Percentiles rank a stretch among this genome's conserved stretches.
Evolutionary conservation across 2,888 invertebrate genomes (phyloP).

Genomic region (Synergus gifuensis): DNA sequence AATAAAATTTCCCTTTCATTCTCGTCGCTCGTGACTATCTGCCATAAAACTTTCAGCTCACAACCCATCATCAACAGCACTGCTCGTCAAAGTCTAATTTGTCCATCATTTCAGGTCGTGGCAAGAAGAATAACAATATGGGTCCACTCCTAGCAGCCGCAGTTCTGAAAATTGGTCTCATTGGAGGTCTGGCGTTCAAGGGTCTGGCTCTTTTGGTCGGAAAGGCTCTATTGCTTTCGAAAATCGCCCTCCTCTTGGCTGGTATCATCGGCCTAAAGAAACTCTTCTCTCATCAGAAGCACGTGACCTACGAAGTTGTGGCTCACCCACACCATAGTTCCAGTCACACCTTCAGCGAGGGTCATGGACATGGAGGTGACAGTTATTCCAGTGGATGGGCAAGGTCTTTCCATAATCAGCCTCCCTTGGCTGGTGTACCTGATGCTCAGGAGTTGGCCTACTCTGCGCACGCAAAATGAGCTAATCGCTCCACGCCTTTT

Average conservation of each 20-base stretch:
- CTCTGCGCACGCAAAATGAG: conserved; percentile 79
- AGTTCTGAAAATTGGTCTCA: conserved; percentile 88
- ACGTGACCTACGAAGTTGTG: conserved; percentile 88
- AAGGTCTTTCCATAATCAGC: conserved; percentile 79
- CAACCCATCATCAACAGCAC: not conserved
- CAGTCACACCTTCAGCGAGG: conserved; percentile 77
- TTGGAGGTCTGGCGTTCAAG: conserved; percentile 90
- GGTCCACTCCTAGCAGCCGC: conserved; percentile 87
- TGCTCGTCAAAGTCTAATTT: not conserved
- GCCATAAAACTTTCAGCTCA: not conserved
- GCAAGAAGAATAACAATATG: conserved; percentile 85
- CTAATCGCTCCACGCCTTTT: not conserved
- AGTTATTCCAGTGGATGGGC: conserved; percentile 83
- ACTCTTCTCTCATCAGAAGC: conserved; percentile 86
- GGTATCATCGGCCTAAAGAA: conserved; percentile 91
- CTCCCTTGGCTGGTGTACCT: conserved; percentile 68
- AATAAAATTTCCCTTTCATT: not conserved
- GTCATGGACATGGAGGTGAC: conserved; percentile 76
- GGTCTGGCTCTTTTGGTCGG: conserved; percentile 89
- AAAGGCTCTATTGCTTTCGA: conserved; percentile 90
- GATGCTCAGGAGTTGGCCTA: conserved; percentile 83
- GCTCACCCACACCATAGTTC: conserved; percentile 84
- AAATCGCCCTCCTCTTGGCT: conserved; percentile 89
- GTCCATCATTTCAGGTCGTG: conserved; percentile 79
- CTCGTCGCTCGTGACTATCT: not conserved